phyloP scores from a whole-genome alignment of 2,113 vertebrate species.

The Caranx melampygus region DNA sequence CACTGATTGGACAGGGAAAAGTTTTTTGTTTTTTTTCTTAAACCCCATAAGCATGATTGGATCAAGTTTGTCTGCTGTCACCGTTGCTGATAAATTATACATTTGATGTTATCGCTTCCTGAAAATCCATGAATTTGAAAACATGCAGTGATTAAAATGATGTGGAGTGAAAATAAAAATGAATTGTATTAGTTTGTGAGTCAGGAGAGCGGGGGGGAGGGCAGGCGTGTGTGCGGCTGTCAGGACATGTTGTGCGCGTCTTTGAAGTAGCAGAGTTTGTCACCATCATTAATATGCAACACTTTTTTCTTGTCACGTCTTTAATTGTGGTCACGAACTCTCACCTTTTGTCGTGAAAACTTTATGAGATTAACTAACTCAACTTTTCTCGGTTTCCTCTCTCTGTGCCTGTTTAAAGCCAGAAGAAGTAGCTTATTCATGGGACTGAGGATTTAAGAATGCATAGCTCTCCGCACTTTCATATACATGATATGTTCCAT shows the following conservation, averaged over 20 bases:
- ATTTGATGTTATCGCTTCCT: constrained; percentile 1
- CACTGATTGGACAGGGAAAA: background rate
- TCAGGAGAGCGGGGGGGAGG: background rate
- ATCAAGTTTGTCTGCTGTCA: constrained; percentile 11
- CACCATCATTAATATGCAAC: background rate
- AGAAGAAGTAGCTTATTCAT: background rate
- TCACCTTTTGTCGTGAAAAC: background rate
- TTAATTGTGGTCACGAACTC: constrained; percentile 3
- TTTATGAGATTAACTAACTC: background rate
- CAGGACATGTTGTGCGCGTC: background rate
- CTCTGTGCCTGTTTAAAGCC: background rate
- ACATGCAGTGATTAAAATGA: background rate
- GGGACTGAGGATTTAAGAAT: background rate
- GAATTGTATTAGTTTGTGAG: background rate
- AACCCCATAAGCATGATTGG: background rate
- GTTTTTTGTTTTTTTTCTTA: background rate
- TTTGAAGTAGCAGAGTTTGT: background rate
- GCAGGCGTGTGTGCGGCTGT: background rate
- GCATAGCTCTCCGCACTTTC: background rate
- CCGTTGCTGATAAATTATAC: constrained; percentile 19
- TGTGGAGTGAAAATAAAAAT: background rate
- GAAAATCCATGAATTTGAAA: background rate
- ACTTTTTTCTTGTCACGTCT: background rate
- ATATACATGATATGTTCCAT: background rate
- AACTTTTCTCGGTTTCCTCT: background rate